phyloP scores from a whole-genome alignment of 2,113 vertebrate genomes.

The Carassius carassius region DNA sequence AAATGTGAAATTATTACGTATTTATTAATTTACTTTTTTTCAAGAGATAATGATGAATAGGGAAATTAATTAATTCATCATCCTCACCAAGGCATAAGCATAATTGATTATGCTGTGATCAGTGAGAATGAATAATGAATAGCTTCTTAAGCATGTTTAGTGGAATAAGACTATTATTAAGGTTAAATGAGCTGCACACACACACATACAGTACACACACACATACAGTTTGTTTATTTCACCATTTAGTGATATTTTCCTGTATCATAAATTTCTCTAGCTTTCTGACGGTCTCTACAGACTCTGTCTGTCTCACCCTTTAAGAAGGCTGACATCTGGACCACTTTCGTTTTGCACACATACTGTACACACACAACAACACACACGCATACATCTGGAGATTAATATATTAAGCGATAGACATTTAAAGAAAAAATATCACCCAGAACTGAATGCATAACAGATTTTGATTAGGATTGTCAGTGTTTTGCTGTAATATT shows the following conservation, averaged over 20 bases:
- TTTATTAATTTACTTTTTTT: constrained; percentile 16
- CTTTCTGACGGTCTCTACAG: neutral
- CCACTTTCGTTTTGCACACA: constrained; percentile 34
- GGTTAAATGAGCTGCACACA: constrained; percentile 54
- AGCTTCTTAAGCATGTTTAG: constrained; percentile 58
- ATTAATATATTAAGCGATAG: constrained; percentile 19
- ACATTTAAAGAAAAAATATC: neutral
- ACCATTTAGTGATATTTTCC: constrained; percentile 19
- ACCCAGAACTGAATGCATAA: constrained; percentile 8
- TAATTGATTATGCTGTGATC: constrained; percentile 42
- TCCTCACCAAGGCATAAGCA: neutral
- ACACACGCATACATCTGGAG: constrained; percentile 41
- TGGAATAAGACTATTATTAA: constrained; percentile 62
- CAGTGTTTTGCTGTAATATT: neutral
- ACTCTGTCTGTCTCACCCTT: constrained; percentile 7
- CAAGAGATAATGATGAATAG: constrained; percentile 1
- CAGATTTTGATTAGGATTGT: constrained; percentile 12
- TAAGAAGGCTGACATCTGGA: constrained; percentile 53
- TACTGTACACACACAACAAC: neutral
- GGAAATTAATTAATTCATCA: constrained; percentile 18
- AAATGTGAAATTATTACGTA: constrained; percentile 14
- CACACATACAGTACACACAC: constrained; percentile 9
- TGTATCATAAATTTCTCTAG: neutral
- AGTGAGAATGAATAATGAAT: constrained; percentile 49
- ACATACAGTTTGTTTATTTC: constrained; percentile 24